Evolutionary conservation across 2,113 vertebrate species (phyloP).

Genomic region (Lipophrys pholis): DNA sequence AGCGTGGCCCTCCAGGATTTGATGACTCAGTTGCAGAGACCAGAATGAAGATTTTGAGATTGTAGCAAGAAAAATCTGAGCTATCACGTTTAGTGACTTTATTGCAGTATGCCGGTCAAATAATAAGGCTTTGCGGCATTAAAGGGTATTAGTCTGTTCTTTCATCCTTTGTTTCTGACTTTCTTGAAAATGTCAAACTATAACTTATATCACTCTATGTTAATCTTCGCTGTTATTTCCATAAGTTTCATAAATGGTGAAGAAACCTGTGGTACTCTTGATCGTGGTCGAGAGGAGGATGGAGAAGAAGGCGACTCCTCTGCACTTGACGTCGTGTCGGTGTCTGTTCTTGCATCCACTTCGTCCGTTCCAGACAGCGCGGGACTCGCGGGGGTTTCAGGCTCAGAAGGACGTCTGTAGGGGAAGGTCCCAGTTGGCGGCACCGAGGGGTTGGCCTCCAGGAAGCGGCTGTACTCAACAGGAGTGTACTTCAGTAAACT

Average conservation of each 20-base stretch:
- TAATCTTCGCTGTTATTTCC: conserved; percentile 84
- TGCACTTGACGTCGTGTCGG: conserved; percentile 16
- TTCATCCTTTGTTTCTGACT: background rate
- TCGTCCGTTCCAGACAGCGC: conserved; percentile 47
- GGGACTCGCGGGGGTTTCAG: conserved; percentile 26
- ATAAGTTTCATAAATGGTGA: conserved; percentile 91
- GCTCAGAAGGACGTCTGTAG: conserved; percentile 21
- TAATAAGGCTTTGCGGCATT: no score
- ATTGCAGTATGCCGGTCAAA: no score
- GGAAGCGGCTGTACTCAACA: conserved; percentile 76
- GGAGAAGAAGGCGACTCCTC: conserved; percentile 33
- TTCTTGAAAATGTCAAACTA: background rate
- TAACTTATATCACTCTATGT: conserved; percentile 49
- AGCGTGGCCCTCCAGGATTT: no score
- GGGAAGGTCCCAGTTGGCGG: conserved; percentile 6
- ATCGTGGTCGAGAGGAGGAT: conserved; percentile 26
- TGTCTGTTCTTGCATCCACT: conserved; percentile 25
- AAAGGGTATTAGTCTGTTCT: no score
- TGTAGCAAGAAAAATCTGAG: no score
- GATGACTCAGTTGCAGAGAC: no score
- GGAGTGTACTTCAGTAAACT: conserved; percentile 82
- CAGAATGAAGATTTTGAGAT: no score
- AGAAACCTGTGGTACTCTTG: conserved; percentile 74
- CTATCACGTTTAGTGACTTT: no score
- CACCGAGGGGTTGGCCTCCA: conserved; percentile 49